These are phyloP conservation scores for Thymelicus sylvestris DNA, from an alignment of 2,888 invertebrate species.

Conservation along the genomic window DNA sequence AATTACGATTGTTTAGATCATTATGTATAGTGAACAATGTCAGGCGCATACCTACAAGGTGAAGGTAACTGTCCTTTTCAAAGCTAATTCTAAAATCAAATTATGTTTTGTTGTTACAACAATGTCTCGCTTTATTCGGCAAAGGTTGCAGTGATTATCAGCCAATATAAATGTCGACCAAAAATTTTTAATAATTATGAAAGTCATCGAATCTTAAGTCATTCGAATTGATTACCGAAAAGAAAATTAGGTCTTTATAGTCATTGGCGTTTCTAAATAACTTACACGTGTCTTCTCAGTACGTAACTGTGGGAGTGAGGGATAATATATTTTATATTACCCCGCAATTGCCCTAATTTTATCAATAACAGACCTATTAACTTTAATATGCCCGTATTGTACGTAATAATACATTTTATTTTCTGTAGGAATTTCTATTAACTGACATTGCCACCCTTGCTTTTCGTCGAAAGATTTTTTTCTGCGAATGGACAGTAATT, in stretches of 20 bases:
- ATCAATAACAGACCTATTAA: background rate
- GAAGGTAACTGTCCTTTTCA: background rate
- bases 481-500: too few relatives aligned
- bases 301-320: background rate
- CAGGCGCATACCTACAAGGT: background rate
- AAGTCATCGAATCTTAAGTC: too few relatives aligned
- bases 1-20: background rate
- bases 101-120: background rate
- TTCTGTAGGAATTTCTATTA: too few relatives aligned
- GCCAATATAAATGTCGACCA: too few relatives aligned
- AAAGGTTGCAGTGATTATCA: background rate
- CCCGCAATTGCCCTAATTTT: background rate
- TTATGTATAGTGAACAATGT: constrained; percentile 2
- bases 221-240: too few relatives aligned
- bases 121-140: background rate
- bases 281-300: background rate
- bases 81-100: constrained; percentile 4
- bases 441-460: too few relatives aligned
- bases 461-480: too few relatives aligned
- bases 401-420: too few relatives aligned
- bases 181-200: too few relatives aligned
- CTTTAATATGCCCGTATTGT: background rate
- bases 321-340: background rate
- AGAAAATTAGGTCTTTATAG: too few relatives aligned
- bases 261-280: background rate